Evolutionary conservation across 2,888 invertebrate species (phyloP).

Genomic region (Dendrolimus pini): DNA sequence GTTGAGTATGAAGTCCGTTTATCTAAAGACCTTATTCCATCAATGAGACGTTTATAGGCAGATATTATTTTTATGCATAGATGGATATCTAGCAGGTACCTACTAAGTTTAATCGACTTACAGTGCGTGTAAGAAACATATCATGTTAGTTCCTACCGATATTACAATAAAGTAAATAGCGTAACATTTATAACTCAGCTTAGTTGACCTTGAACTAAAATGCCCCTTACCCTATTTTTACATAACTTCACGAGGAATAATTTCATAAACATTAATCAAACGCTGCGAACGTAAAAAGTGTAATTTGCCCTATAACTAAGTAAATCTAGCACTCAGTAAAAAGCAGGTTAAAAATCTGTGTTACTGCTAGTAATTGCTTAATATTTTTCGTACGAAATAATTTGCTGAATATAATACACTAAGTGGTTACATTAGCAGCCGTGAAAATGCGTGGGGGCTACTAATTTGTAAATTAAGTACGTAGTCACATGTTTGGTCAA

Average conservation of each 20-base stretch:
- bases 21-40: too few relatives aligned
- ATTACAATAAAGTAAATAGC: neutral
- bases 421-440: neutral
- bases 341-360: neutral
- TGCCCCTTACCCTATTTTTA: neutral
- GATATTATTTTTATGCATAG: too few relatives aligned
- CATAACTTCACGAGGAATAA: neutral
- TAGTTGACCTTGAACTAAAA: neutral
- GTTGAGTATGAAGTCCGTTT: too few relatives aligned
- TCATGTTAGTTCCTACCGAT: too few relatives aligned
- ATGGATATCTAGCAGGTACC: too few relatives aligned
- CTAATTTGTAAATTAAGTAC: neutral
- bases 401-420: neutral
- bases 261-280: neutral
- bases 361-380: neutral
- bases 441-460: neutral
- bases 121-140: too few relatives aligned
- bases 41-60: too few relatives aligned
- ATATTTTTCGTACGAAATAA: neutral
- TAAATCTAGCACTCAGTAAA: neutral
- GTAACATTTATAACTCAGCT: neutral
- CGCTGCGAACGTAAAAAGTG: neutral
- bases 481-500: neutral
- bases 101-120: too few relatives aligned
- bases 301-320: neutral